phyloP scores from a whole-genome alignment of 1,140 invertebrate genomes.

The Tenebrio molitor region DNA sequence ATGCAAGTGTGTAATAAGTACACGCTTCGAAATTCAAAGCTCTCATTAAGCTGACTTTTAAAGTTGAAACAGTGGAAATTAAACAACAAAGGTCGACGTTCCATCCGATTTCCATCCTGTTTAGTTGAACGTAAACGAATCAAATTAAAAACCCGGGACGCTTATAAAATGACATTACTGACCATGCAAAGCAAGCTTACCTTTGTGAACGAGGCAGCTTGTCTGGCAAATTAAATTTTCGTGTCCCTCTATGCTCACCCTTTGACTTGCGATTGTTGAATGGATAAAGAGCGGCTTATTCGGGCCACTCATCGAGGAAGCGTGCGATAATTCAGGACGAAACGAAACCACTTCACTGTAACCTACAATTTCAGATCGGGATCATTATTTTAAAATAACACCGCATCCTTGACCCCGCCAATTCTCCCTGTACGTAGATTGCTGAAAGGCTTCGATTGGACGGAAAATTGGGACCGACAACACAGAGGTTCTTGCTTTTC shows the following conservation, averaged over 20 bases:
- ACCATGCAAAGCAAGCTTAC: constrained; percentile 43
- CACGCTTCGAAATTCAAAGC: constrained; percentile 14
- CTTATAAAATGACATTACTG: constrained; percentile 47
- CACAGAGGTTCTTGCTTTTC: neutral
- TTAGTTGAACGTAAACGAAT: constrained; percentile 37
- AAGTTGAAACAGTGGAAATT: constrained; percentile 41
- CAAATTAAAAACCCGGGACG: constrained; percentile 46
- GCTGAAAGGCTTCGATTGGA: constrained; percentile 1
- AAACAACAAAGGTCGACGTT: constrained; percentile 44
- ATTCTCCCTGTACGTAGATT: neutral
- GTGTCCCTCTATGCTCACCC: constrained; percentile 20
- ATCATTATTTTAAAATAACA: constrained; percentile 37
- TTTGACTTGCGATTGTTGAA: constrained; percentile 43
- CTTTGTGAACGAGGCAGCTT: constrained; percentile 44
- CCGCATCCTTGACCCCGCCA: constrained; percentile 11
- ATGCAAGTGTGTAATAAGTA: neutral
- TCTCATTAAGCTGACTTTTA: constrained; percentile 41
- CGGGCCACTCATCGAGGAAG: constrained; percentile 23
- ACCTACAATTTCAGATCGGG: neutral
- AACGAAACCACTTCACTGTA: neutral
- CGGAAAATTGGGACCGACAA: constrained; percentile 16
- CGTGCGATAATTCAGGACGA: constrained; percentile 9
- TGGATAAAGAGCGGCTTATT: constrained; percentile 38
- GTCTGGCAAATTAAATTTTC: constrained; percentile 45
- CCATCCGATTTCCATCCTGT: constrained; percentile 31